A percentile compares a stretch with the other conserved stretches of the same genome.
phyloP scores from a whole-genome alignment of 2,113 vertebrate genomes.

The Corapipo altera region DNA sequence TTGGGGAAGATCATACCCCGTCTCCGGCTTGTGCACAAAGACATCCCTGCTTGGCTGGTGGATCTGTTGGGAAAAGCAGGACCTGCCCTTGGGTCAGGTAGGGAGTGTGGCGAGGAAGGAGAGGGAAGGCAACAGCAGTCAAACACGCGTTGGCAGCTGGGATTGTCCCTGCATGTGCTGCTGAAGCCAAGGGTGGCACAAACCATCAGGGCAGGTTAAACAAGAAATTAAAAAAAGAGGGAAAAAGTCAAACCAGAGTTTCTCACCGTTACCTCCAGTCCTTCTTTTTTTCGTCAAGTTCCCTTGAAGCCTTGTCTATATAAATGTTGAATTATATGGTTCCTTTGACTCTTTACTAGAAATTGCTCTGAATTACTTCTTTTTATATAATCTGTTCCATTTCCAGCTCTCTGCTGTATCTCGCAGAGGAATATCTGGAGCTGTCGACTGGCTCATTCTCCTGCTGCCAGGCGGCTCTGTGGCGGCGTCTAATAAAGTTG shows the following conservation, averaged over 20 bases:
- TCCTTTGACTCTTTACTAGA: slow-evolving; percentile 48
- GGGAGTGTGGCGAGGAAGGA: not conserved
- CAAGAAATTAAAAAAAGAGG: not conserved
- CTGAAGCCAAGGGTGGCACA: not conserved
- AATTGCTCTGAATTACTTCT: slow-evolving; percentile 53
- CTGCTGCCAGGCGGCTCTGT: slow-evolving; percentile 3
- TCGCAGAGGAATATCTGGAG: slow-evolving; percentile 8
- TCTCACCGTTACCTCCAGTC: not conserved
- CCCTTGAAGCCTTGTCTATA: slow-evolving; percentile 44
- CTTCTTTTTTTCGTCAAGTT: not conserved
- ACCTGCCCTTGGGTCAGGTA: not conserved
- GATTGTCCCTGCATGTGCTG: not conserved
- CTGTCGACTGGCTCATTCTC: slow-evolving; percentile 12
- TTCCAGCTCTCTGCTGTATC: slow-evolving; percentile 33
- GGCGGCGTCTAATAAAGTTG: slow-evolving; percentile 21
- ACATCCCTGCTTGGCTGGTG: not conserved
- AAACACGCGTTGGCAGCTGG: not conserved
- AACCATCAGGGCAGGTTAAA: not conserved
- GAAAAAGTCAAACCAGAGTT: not conserved
- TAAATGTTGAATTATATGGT: slow-evolving; percentile 50
- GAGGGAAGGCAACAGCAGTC: not conserved
- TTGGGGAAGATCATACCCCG: not conserved
- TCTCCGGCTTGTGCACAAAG: fast-evolving
- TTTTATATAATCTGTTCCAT: slow-evolving; percentile 37
- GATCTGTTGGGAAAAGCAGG: fast-evolving